phyloP scores from a whole-genome alignment of 2,113 vertebrate species.

The Thalassoma bifasciatum region DNA sequence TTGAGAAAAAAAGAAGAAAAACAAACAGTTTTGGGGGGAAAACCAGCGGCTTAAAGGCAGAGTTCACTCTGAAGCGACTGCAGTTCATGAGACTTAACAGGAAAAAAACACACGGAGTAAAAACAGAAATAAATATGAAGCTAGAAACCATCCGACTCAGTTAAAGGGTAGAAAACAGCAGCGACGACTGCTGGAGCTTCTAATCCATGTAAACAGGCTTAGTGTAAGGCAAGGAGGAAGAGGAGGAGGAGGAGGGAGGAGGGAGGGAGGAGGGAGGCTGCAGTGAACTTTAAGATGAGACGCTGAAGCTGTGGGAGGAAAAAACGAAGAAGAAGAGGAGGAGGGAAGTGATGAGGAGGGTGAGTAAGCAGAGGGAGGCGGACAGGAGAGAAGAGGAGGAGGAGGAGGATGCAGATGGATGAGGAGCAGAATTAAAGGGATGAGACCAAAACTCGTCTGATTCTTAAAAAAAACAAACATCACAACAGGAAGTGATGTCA shows the following conservation, averaged over 20 bases:
- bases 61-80: background rate
- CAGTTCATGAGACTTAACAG: background rate
- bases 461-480: no score
- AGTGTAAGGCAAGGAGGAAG: conserved; percentile 64
- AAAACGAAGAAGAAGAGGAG: conserved; percentile 5
- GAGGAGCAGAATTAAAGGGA: conserved; percentile 53
- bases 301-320: conserved; percentile 9
- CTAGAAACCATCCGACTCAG: conserved; percentile 16
- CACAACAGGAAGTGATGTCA: no score
- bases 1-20: background rate
- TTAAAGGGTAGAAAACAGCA: conserved; percentile 67
- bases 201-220: conserved; percentile 63
- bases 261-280: background rate
- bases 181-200: conserved; percentile 25
- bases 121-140: background rate
- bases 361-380: conserved; percentile 22
- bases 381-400: conserved; percentile 15
- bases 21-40: background rate
- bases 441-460: conserved; percentile 31
- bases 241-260: conserved; percentile 21
- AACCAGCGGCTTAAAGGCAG: conserved; percentile 17
- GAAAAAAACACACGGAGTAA: background rate
- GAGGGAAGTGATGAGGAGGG: conserved; percentile 1
- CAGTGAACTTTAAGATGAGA: conserved; percentile 6
- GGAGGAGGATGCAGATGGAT: conserved; percentile 32